phyloP scores from a whole-genome alignment of 2,113 vertebrate species.

The Burhinus bistriatus region DNA sequence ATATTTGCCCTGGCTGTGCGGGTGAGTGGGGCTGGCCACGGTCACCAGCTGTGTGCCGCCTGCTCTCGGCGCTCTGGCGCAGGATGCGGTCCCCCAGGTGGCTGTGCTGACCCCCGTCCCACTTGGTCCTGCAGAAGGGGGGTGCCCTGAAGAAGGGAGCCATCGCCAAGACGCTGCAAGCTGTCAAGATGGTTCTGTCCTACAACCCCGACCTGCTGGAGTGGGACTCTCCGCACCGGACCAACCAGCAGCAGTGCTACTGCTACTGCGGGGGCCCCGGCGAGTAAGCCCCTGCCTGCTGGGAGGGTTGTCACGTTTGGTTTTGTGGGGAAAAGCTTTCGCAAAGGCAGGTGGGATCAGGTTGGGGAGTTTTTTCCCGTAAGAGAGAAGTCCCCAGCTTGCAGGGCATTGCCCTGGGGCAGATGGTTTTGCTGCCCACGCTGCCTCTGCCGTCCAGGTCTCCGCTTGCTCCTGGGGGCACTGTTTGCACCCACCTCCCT shows the following conservation, averaged over 20 bases:
- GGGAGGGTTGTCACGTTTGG: rapidly evolving
- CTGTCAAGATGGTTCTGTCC: conserved; percentile 91
- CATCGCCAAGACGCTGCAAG: conserved; percentile 85
- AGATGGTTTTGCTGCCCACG: rapidly evolving
- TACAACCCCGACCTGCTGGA: conserved; percentile 88
- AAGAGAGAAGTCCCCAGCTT: not conserved
- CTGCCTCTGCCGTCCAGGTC: rapidly evolving
- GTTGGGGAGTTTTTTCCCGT: not conserved
- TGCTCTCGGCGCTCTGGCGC: rapidly evolving
- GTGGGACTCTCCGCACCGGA: conserved; percentile 92
- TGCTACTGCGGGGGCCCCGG: conserved; percentile 94
- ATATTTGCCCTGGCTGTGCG: conserved; percentile 89
- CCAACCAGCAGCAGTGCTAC: conserved; percentile 95
- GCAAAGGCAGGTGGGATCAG: not conserved
- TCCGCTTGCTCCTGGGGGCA: rapidly evolving
- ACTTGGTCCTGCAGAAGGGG: conserved; percentile 80
- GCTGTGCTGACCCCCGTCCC: not conserved
- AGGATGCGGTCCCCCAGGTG: rapidly evolving
- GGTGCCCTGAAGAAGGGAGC: conserved; percentile 94
- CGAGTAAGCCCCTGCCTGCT: conserved; percentile 78
- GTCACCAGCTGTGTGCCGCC: rapidly evolving
- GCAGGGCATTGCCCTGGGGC: not conserved
- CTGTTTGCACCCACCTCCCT: rapidly evolving
- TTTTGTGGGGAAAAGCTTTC: not conserved
- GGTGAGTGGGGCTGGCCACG: conserved; percentile 65